These are phyloP conservation scores for Semaprochilodus insignis DNA, from an alignment of 2,797 vertebrate genomes.

Conservation along the genomic window DNA sequence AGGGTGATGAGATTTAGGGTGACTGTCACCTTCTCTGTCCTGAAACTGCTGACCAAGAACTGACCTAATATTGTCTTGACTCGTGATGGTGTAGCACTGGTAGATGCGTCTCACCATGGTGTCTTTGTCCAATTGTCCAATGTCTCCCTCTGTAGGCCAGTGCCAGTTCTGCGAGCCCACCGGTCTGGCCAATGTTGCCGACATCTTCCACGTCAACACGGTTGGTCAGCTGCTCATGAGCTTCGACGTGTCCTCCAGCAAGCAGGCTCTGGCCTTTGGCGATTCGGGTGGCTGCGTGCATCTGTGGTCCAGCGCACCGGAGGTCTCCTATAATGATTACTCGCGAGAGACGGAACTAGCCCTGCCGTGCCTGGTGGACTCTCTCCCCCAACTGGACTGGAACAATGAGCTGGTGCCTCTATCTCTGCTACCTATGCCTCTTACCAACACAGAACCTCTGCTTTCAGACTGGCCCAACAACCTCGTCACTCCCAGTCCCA, in stretches of 20 bases:
- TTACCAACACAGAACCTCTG: constrained; percentile 86
- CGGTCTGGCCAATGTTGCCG: constrained; percentile 91
- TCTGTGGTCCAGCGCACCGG: constrained; percentile 93
- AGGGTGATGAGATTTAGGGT: too few relatives aligned
- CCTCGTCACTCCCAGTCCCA: constrained; percentile 86
- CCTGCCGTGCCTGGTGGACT: constrained; percentile 92
- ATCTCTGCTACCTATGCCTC: constrained; percentile 91
- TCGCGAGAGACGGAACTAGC: constrained; percentile 94
- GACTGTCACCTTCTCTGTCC: too few relatives aligned
- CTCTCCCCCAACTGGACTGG: constrained; percentile 94
- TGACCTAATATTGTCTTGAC: too few relatives aligned
- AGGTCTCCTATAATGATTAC: constrained; percentile 92
- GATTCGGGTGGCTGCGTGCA: constrained; percentile 95
- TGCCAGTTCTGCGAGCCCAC: constrained; percentile 99
- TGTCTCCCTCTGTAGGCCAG: constrained; percentile 79
- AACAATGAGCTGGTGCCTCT: constrained; percentile 94
- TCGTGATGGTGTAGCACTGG: too few relatives aligned
- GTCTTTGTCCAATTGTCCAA: not conserved
- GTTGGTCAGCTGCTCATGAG: constrained; percentile 97
- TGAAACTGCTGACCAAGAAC: too few relatives aligned
- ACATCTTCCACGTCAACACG: constrained; percentile 95
- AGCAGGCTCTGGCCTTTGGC: constrained; percentile 94
- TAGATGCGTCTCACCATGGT: not conserved
- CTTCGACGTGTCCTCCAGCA: constrained; percentile 95
- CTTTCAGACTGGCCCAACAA: constrained; percentile 91